Evolutionary conservation across 1,140 invertebrate genomes (phyloP).

Genomic region (Spodoptera frugiperda): DNA sequence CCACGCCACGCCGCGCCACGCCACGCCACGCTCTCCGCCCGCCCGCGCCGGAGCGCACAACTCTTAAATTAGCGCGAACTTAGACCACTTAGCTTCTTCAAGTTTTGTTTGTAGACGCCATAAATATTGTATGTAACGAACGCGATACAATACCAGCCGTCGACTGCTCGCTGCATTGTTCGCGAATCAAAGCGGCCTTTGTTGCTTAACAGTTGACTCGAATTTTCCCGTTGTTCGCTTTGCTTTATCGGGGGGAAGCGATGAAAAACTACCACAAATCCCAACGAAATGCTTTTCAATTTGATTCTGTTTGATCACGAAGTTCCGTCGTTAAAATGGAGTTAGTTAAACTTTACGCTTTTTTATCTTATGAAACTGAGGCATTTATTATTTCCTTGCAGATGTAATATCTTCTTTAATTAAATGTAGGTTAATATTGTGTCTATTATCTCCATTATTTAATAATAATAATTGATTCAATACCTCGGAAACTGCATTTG

Average conservation of each 20-base stretch:
- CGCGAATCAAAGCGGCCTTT: conserved; percentile 63
- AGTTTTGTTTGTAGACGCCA: conserved; percentile 80
- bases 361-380: conserved; percentile 12
- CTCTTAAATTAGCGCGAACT: conserved; percentile 83
- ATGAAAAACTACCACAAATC: conserved; percentile 43
- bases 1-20: conserved; percentile 48
- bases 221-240: conserved; percentile 55
- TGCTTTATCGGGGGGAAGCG: conserved; percentile 40
- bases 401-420: neutral
- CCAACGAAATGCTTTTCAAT: conserved; percentile 33
- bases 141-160: conserved; percentile 62
- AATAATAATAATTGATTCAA: conserved; percentile 63
- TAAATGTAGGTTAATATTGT: neutral
- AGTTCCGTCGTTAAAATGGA: conserved; percentile 40
- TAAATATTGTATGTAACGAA: conserved; percentile 77
- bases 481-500: conserved; percentile 60
- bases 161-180: conserved; percentile 63
- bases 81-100: conserved; percentile 79
- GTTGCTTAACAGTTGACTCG: conserved; percentile 60
- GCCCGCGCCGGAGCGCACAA: conserved; percentile 62
- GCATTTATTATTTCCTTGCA: conserved; percentile 18
- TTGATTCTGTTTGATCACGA: conserved; percentile 39
- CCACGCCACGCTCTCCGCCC: conserved; percentile 52
- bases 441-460: conserved; percentile 46
- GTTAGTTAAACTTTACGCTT: conserved; percentile 10